Conservation (phyloP, 2,888 invertebrate genomes). For the Drosophila sordidula region DNA sequence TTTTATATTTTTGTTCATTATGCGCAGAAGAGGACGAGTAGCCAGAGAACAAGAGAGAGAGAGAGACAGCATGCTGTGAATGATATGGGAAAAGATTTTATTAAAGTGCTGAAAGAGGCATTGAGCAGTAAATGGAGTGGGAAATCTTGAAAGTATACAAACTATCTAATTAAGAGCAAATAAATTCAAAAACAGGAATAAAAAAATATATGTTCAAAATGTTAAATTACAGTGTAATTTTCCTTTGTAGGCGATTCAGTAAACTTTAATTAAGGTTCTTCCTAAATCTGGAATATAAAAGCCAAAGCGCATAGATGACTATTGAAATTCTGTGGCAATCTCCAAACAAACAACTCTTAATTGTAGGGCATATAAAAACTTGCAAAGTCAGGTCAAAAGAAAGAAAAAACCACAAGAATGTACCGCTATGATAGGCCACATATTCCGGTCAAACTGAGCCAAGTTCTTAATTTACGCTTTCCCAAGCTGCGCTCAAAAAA, state of each 20-base stretch:
- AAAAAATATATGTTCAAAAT: too few relatives aligned
- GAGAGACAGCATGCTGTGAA: constrained; percentile 1
- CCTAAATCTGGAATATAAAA: neutral
- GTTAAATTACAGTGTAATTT: neutral
- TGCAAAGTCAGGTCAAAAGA: constrained; percentile 17
- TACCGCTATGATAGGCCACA: constrained; percentile 32
- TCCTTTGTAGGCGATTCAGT: neutral
- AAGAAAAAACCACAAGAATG: neutral
- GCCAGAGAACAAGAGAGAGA: too few relatives aligned
- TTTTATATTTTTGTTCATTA: constrained; percentile 4
- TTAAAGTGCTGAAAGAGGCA: constrained; percentile 1
- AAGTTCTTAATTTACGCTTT: constrained; percentile 39
- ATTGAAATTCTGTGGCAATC: constrained; percentile 27
- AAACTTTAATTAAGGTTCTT: neutral
- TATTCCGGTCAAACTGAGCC: constrained; percentile 28
- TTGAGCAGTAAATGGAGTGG: neutral
- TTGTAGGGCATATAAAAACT: constrained; percentile 24
- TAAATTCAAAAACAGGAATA: neutral
- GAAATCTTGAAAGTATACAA: neutral
- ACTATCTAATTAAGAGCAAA: neutral
- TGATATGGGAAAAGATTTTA: constrained; percentile 7
- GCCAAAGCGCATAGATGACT: constrained; percentile 27
- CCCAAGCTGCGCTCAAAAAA: constrained; percentile 19
- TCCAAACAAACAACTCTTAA: constrained; percentile 15
- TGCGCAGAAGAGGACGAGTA: neutral